Base-by-base conservation (phyloP, 2,888 invertebrate species). In the Noctuana brunneofusca region DNA sequence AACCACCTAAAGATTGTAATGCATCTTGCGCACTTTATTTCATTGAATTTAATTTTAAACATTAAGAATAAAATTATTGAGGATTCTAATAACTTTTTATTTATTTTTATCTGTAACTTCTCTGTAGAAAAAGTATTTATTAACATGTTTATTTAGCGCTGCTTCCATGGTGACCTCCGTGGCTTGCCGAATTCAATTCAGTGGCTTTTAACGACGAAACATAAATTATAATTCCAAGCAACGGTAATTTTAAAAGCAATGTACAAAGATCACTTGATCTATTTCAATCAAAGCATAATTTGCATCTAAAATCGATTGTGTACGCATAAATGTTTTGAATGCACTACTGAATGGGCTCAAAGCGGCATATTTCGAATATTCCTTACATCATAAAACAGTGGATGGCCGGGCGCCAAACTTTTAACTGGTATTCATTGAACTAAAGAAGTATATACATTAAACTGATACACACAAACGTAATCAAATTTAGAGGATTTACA, bases 361-460 rank as follows among this genome's bases (percentile, higher is more conserved):
- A 70, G 62, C 64, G 63, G 59, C 58, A 68, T 75, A 70, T 68
- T 72, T 69, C 65, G 71, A 69, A 75, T 70, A 69, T 73, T 72
- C 71, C 69, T 64, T 63, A 69, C 69, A 69, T 74, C 71, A 71
- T 77, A 76, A 78, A 75, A 68, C 69, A 72, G 67, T 65, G 65
- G 69, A 73, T 81, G 78, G 82, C 75, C 55, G 30, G 56, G 58
- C 69, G 82, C 80, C 82, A 81, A 75, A 70, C 71, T 68, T 69
- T 71, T 46, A 49, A 63, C 18, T 38, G 55, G 49, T 49, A 62
- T 68, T 67, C 68, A 71, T 66, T 68, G 67, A 68, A 27, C 2
- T 58, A 43, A 63, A 63, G 50, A 16, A 6, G 9, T 18, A 14
- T 49, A 22, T 30, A 22, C 62, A 63, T 4, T 35, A 8, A 16